Base-by-base conservation (phyloP, 2,113 vertebrate genomes). In the Shinisaurus crocodilurus region DNA sequence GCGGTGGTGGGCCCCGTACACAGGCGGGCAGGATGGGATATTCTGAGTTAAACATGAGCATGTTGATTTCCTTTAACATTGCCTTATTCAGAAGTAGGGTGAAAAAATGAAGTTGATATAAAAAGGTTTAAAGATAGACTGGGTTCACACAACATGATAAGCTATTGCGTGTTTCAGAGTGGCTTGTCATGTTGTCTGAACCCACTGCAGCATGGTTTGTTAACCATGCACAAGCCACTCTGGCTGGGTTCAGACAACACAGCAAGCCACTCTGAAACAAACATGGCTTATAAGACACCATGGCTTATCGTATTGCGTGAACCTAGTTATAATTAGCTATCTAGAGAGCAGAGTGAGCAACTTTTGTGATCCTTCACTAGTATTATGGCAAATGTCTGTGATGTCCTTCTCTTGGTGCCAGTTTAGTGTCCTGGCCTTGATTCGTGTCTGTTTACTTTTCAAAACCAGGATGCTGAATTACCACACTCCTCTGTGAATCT, bases 51-150 rank as follows among this genome's bases (percentile, higher is more conserved):
- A 94, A 92, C 74, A 90, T 85, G 91, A 94, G 84, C n/a, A 84
- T 89, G 32, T 93, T 94, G 93, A 85, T 82, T 81, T 85, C 91
- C 87, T 75, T 88, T 65, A 87, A 88, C 86, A 69, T 65, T 90
- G 91, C 76, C 88, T 87, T 92, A 92, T 88, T 80, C 89, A 86
- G 54, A 91, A 83, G 20, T 91, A 89, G 93, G 23, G 63, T 88
- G 84, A 92, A 94, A 91, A 87, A 92, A 86, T 74, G 76, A 93
- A 94, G 89, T 85, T 91, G 86, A 91, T 87, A 23, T n/a, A 92
- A 65, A 79, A 89, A 32, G 5, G 32, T 74, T 54, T 89, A 76
- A 91, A 93, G 25, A 85, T 32, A 92, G n/a, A n/a, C n/a, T n/a
- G n/a, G n/a, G n/a, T n/a, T n/a, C n/a, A n/a, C n/a, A n/a, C n/a